A percentile compares a stretch with the other conserved stretches of the same genome.
Evolutionary conservation across 2,888 invertebrate species (phyloP).

Genomic region (Ormyrus pomaceus): DNA sequence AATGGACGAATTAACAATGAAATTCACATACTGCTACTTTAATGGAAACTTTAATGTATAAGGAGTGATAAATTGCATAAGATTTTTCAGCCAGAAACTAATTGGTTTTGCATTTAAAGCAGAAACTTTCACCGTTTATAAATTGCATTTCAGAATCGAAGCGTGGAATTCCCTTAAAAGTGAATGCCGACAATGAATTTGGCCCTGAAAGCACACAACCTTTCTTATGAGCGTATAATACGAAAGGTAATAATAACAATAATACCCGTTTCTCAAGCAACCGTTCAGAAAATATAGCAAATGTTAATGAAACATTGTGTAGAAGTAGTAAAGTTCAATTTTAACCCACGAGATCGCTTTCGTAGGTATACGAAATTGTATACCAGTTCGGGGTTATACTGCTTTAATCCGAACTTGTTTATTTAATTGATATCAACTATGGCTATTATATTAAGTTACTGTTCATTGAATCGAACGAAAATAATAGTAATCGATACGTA

Average conservation of each 20-base stretch:
- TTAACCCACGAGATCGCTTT: too few relatives aligned
- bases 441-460: too few relatives aligned
- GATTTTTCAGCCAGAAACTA: not conserved
- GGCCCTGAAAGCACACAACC: conserved; percentile 47
- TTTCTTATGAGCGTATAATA: conserved; percentile 29
- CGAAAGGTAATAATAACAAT: conserved; percentile 6
- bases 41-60: not conserved
- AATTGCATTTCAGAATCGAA: conserved; percentile 14
- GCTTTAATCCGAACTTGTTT: too few relatives aligned
- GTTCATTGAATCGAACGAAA: too few relatives aligned
- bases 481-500: too few relatives aligned
- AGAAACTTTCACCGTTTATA: conserved; percentile 41
- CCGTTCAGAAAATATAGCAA: not conserved
- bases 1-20: too few relatives aligned
- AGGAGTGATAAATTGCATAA: conserved; percentile 15
- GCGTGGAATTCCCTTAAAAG: conserved; percentile 44
- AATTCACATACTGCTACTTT: not conserved
- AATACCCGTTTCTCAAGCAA: conserved; percentile 15
- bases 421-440: too few relatives aligned
- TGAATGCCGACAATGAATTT: conserved; percentile 40
- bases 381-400: too few relatives aligned
- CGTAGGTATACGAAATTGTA: too few relatives aligned
- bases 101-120: conserved; percentile 2
- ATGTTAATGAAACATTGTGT: too few relatives aligned
- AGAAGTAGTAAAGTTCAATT: too few relatives aligned